These are phyloP conservation scores for Corvus hawaiiensis DNA, from an alignment of 2,113 vertebrate genomes.

Conservation along the genomic window DNA sequence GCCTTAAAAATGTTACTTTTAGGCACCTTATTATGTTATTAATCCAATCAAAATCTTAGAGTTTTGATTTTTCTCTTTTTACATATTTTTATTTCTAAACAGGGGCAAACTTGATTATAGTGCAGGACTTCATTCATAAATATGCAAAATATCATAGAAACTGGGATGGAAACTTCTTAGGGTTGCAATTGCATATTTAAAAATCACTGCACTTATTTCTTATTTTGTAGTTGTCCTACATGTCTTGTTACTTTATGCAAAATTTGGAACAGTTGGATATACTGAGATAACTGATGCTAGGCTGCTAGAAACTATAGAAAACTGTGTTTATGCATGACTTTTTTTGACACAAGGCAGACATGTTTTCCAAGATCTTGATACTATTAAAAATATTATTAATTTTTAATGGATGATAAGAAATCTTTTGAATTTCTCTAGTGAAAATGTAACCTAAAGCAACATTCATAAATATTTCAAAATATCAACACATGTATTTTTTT, in stretches of 20 bases:
- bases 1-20: not conserved
- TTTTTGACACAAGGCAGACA: not conserved
- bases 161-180: not conserved
- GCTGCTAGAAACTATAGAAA: not conserved
- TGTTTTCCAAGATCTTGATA: not conserved
- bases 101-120: not conserved
- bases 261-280: not conserved
- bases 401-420: not conserved
- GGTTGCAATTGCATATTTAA: not conserved
- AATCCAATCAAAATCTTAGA: not conserved
- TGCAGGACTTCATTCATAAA: not conserved
- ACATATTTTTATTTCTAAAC: not conserved
- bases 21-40: not conserved
- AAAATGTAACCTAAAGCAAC: not conserved
- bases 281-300: not conserved
- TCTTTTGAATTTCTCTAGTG: not conserved
- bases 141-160: not conserved
- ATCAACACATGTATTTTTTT: not conserved
- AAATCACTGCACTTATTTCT: not conserved
- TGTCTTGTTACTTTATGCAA: not conserved
- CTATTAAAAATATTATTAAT: not conserved
- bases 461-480: not conserved
- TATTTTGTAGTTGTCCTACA: not conserved
- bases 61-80: not conserved
- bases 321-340: not conserved